Base-by-base conservation (phyloP, 2,888 invertebrate species). In the Galerucella nymphaeae region DNA sequence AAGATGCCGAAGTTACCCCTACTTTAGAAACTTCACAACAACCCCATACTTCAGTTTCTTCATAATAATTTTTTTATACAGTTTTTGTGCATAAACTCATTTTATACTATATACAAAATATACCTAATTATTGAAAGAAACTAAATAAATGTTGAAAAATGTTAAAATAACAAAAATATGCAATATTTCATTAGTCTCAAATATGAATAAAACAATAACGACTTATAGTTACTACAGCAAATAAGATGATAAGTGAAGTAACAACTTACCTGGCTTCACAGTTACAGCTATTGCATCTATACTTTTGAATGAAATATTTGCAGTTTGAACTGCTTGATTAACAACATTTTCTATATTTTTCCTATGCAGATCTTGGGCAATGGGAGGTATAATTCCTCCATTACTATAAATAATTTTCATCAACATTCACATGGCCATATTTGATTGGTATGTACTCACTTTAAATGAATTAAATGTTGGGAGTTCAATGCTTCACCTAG, bases 211-310 rank as follows among this genome's bases (percentile, higher is more conserved):
- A 57, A 1, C 9, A 38, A 38, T 10, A 62, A 58, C 11, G 10
- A 9, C 6, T 23, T 58, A 55, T 13, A 38, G 41, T 8, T 66
- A 41, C 10, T 30, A 38, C 30, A 38, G 30, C 53, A 53, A 53
- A 55, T 67, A 59, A 20, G 23, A 57, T 2, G 11, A 16, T 50
- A 50, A 55, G 16, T 18, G 41, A 20, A 30, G 10, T 8, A 53
- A 23, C 41, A 57, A 42, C 57, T 76, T 81, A 87, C 91, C 94
- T 71, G 99, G 99, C 85, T 93, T 93, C 0, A 93, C 92, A n/a
- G 98, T 98, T 1, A 94, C 92, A 50, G 98, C 98, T 80, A 99
- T 91, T 9, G 95, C 97, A 88, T 94, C 93, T 48, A 98, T 80
- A 83, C 95, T 91, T 75, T 90, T 81, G 5, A 93, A 84, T 55